Evolutionary conservation across 2,113 vertebrate species (phyloP).

Genomic region (Arizona elegans): DNA sequence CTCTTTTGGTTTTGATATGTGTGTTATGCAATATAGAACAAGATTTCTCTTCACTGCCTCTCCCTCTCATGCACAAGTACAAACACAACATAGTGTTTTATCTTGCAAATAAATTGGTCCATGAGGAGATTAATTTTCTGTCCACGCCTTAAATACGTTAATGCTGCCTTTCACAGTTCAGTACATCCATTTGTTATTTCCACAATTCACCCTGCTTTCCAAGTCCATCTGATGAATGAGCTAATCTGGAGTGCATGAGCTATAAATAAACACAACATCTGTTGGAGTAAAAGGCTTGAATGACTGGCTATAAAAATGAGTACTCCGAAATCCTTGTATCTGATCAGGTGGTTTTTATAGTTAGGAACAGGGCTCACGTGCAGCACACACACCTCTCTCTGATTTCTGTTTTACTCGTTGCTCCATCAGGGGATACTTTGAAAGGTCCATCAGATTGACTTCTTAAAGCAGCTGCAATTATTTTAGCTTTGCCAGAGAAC

Average conservation of each 20-base stretch:
- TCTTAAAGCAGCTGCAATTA: not conserved
- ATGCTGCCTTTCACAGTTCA: constrained; percentile 10
- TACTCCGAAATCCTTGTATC: constrained; percentile 42
- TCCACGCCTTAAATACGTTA: not conserved
- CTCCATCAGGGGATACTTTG: not conserved
- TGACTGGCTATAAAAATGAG: constrained; percentile 47
- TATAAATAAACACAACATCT: constrained; percentile 59
- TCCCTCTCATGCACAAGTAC: not conserved
- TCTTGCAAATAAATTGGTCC: not conserved
- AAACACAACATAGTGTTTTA: not conserved
- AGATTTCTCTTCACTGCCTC: not conserved
- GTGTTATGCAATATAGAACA: not conserved
- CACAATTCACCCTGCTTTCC: constrained; percentile 24
- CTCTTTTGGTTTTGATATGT: not conserved
- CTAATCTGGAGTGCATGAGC: constrained; percentile 39
- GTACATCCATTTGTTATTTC: constrained; percentile 14
- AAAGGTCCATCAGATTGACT: not conserved
- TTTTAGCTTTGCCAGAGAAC: not conserved
- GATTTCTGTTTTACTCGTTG: not conserved
- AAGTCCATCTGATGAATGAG: constrained; percentile 50
- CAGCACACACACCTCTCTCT: not conserved
- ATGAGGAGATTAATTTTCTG: not conserved
- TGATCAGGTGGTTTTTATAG: not conserved
- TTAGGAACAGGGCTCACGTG: not conserved
- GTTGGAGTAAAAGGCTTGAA: constrained; percentile 37